Base-by-base conservation (phyloP, 2,888 invertebrate genomes). In the Sarcophaga variegata region DNA sequence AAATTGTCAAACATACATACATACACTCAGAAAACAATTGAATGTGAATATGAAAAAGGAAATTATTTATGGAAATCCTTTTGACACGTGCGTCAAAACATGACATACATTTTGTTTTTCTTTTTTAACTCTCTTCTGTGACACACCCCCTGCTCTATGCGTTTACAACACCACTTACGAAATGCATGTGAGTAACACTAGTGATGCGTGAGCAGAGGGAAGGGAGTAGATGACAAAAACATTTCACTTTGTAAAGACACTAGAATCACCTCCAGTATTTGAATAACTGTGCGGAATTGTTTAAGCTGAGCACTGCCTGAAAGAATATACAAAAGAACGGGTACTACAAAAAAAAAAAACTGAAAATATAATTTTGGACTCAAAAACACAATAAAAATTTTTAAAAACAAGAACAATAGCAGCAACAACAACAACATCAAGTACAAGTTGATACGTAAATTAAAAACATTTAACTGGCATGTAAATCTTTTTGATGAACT, bases 401-500 rank as follows among this genome's bases (percentile, higher is more conserved):
- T 14, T 14, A 14, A 49, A 49, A 49, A 49, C 12, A 49, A 12
- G 10, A 49, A 49, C 49, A 49, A 5, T 49, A 6, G 49, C 12
- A 49, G 2, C 49, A 49, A 49, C 14, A 49, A 49, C 0, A 49
- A 14, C 14, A 49, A 49, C 49, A 49, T 12, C 25, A 81, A 79
- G 70, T 84, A 78, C 66, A 81, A 74, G 81, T 81, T 71, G 83
- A 87, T 81, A 86, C 83, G 83, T 87, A 87, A 87, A 87, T 84
- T 81, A 87, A 87, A 87, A 87, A 84, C 87, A 84, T 87, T 84
- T 84, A 87, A 84, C 87, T 87, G 87, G 59, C 87, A 87, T 82
- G 81, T 87, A 84, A 87, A 84, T 87, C 81, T 87, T 71, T 87
- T 87, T 87, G 87, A 87, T 87, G 87, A 87, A 87, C 84, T 87